phyloP scores from a whole-genome alignment of 2,797 vertebrate species.

The Lagorchestes hirsutus region DNA sequence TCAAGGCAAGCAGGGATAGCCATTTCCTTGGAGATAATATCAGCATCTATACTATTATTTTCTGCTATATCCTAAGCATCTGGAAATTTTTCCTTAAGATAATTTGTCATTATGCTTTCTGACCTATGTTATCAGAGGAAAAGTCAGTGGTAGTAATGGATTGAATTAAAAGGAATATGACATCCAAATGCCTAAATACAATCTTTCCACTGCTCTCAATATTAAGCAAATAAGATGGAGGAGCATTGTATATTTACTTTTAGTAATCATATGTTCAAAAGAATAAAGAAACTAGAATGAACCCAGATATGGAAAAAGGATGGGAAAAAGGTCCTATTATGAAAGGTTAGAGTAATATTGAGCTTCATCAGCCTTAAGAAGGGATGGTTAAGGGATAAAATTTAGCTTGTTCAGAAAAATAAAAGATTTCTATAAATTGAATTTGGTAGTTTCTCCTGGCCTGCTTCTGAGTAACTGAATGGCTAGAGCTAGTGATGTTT shows the following conservation, averaged over 20 bases:
- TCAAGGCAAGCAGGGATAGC: neutral
- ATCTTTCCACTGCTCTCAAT: neutral
- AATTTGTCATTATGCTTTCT: neutral
- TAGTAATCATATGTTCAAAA: neutral
- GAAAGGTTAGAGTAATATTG: neutral
- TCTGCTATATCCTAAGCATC: neutral
- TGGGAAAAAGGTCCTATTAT: neutral
- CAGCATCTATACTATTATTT: neutral
- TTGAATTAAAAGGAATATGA: neutral
- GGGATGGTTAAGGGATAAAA: neutral
- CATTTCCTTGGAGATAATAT: neutral
- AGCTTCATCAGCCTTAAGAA: neutral
- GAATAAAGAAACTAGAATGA: neutral
- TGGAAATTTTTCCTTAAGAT: neutral
- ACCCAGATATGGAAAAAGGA: neutral
- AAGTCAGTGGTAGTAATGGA: neutral
- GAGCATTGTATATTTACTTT: neutral
- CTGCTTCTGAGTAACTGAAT: too few relatives aligned
- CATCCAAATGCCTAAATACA: neutral
- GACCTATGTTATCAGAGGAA: neutral
- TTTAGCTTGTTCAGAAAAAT: neutral
- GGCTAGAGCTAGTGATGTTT: too few relatives aligned
- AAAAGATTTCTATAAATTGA: neutral
- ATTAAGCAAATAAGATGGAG: neutral
- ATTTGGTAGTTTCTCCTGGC: too few relatives aligned